Conservation (phyloP, 2,113 vertebrate genomes). For the Otus sunia region DNA sequence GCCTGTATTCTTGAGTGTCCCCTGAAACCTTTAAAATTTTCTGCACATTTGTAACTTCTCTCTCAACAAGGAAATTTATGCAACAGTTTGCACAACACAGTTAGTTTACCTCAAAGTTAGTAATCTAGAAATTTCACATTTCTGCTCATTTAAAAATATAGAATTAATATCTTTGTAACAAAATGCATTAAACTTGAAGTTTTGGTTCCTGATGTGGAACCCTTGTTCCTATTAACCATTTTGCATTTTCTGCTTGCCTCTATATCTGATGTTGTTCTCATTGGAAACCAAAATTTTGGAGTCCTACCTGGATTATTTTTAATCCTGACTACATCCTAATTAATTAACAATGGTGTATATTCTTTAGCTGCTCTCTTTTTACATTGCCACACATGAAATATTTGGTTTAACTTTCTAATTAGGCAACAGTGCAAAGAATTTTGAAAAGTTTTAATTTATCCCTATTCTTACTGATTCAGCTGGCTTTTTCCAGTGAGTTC, state of each 20-base stretch:
- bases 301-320: neutral
- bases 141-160: neutral
- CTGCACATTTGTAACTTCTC: neutral
- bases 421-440: neutral
- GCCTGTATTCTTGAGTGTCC: neutral
- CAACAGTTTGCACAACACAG: neutral
- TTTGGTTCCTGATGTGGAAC: neutral
- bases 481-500: neutral
- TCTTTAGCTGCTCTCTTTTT: neutral
- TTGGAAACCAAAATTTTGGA: neutral
- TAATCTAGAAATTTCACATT: neutral
- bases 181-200: neutral
- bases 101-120: neutral
- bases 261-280: neutral
- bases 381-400: neutral
- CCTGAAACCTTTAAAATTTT: neutral
- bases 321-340: neutral
- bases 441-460: neutral
- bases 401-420: neutral
- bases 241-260: neutral
- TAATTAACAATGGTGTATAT: neutral
- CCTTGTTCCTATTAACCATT: neutral
- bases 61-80: neutral
- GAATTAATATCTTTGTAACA: neutral
- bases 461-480: neutral